These are phyloP conservation scores for Eupithecia abbreviata DNA, from an alignment of 2,888 invertebrate species.

Conservation along the genomic window DNA sequence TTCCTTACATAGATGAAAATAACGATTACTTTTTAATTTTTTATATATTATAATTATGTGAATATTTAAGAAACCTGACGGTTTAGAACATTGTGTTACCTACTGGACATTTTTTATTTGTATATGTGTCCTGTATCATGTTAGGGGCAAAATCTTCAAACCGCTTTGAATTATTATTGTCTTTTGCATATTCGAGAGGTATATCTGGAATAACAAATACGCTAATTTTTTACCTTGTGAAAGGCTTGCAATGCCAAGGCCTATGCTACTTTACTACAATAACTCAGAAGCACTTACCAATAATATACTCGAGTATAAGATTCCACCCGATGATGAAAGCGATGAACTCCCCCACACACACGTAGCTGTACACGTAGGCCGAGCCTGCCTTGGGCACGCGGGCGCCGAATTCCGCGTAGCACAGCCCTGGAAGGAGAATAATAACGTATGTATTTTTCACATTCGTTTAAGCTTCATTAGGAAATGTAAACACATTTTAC, in stretches of 20 bases:
- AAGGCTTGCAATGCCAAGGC: not conserved
- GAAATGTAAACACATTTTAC: too few relatives aligned
- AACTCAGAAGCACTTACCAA: slow-evolving; percentile 81
- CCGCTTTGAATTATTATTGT: not conserved
- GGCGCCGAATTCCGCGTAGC: slow-evolving; percentile 96
- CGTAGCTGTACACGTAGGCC: slow-evolving; percentile 97
- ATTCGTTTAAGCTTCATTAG: too few relatives aligned
- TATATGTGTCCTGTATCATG: too few relatives aligned
- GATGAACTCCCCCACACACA: slow-evolving; percentile 95
- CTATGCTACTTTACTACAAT: not conserved
- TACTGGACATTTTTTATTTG: too few relatives aligned
- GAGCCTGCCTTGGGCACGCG: slow-evolving; percentile 95
- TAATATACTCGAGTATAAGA: slow-evolving; percentile 93
- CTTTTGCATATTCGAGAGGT: not conserved
- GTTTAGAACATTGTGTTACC: too few relatives aligned
- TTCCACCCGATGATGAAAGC: slow-evolving; percentile 98
- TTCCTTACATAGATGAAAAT: too few relatives aligned
- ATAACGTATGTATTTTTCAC: not conserved
- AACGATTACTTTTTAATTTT: too few relatives aligned
- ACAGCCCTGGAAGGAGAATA: slow-evolving; percentile 84
- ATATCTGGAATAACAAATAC: not conserved
- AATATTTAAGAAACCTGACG: too few relatives aligned
- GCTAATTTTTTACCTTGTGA: not conserved
- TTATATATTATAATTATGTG: too few relatives aligned
- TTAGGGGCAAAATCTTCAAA: too few relatives aligned